phyloP scores from a whole-genome alignment of 2,888 invertebrate species.

The Drosophila meridionalis region DNA sequence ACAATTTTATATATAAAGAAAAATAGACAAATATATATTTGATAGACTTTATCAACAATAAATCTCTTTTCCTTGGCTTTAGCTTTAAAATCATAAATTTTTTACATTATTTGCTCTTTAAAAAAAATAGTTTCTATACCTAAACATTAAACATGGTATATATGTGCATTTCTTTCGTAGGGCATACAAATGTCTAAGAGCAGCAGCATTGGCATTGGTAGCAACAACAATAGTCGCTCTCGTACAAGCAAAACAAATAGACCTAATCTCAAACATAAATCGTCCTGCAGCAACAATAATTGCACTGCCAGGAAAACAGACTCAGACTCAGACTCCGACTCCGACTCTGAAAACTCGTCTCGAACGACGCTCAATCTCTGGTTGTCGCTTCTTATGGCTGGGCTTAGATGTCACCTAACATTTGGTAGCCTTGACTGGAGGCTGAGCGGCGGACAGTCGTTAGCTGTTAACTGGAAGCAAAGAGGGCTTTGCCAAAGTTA shows the following conservation, averaged over 20 bases:
- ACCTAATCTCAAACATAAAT: conserved; percentile 69
- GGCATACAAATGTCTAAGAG: not conserved
- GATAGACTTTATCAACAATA: too few relatives aligned
- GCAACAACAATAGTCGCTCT: not conserved
- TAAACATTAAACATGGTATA: not conserved
- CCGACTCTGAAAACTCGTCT: not conserved
- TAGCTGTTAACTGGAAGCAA: conserved; percentile 38
- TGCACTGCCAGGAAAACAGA: conserved; percentile 44
- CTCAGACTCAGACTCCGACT: not conserved
- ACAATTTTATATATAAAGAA: too few relatives aligned
- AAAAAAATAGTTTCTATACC: too few relatives aligned
- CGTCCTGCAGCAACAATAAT: conserved; percentile 67
- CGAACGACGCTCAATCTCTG: conserved; percentile 6
- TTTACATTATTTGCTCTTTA: too few relatives aligned
- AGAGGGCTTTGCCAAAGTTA: conserved; percentile 38
- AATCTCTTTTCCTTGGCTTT: too few relatives aligned
- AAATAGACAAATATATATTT: too few relatives aligned
- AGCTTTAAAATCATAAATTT: too few relatives aligned
- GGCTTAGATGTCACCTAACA: conserved; percentile 5
- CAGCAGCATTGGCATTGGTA: not conserved
- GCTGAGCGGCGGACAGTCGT: conserved; percentile 11
- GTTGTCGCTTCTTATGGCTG: not conserved
- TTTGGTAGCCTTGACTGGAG: conserved; percentile 8
- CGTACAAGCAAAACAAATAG: conserved; percentile 40
- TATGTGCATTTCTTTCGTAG: not conserved